phyloP scores from a whole-genome alignment of 2,797 vertebrate genomes.

The Fistularia tabacaria region DNA sequence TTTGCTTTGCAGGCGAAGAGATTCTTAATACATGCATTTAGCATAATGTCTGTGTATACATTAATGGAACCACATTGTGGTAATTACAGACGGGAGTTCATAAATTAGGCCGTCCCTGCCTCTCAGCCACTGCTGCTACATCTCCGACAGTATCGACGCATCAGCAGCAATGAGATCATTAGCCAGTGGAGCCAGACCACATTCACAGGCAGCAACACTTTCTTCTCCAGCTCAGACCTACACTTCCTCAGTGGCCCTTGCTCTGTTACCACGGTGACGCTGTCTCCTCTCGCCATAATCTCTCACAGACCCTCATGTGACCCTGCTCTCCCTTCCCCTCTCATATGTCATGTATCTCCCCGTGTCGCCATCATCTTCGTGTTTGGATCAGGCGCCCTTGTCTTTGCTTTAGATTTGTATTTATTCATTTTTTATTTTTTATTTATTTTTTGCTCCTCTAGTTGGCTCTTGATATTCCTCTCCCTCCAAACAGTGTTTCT shows the following conservation, averaged over 20 bases:
- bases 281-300: slow-evolving; percentile 57
- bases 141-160: slow-evolving; percentile 55
- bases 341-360: slow-evolving; percentile 19
- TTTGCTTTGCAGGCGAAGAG: too few relatives aligned
- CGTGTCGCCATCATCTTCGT: slow-evolving; percentile 14
- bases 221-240: slow-evolving; percentile 56
- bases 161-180: slow-evolving; percentile 65
- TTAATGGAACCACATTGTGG: not conserved
- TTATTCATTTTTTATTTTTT: not conserved
- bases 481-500: slow-evolving; percentile 4
- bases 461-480: too few relatives aligned
- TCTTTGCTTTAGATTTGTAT: not conserved
- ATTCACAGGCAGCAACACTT: slow-evolving; percentile 57
- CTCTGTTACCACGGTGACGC: slow-evolving; percentile 67
- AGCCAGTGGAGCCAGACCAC: slow-evolving; percentile 56
- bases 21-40: too few relatives aligned
- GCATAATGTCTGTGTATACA: too few relatives aligned
- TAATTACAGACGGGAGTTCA: slow-evolving; percentile 18
- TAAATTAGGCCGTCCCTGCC: slow-evolving; percentile 21
- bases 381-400: slow-evolving; percentile 6
- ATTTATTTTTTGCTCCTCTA: slow-evolving; percentile 2
- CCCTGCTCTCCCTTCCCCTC: slow-evolving; percentile 30
- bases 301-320: slow-evolving; percentile 60
- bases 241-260: slow-evolving; percentile 52
- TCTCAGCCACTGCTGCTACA: slow-evolving; percentile 38